These are phyloP conservation scores for Drosophila biarmipes DNA, from an alignment of 1,140 invertebrate species.

Conservation along the genomic window DNA sequence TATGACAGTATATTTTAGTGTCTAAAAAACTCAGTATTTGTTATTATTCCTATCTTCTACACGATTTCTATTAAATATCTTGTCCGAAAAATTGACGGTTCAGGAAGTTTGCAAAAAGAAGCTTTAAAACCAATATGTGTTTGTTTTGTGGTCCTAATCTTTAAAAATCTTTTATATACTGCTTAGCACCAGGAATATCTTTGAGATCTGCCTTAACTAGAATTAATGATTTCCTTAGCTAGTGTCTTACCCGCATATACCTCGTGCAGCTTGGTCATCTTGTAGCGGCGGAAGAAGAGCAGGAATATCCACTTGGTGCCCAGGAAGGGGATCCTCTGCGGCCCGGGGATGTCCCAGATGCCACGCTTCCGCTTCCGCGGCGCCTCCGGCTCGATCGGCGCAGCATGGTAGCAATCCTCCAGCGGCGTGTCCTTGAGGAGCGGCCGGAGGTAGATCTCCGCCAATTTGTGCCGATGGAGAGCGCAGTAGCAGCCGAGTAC, in stretches of 20 bases:
- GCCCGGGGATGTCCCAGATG: slow-evolving; percentile 89
- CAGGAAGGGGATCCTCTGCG: slow-evolving; percentile 89
- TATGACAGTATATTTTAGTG: not conserved
- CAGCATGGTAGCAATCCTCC: slow-evolving; percentile 75
- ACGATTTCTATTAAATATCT: too few species aligned
- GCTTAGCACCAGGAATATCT: not conserved
- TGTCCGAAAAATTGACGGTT: too few species aligned
- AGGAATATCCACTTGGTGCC: slow-evolving; percentile 92
- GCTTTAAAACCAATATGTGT: too few species aligned
- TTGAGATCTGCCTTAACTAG: not conserved
- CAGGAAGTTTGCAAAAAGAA: too few species aligned
- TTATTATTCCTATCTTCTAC: too few species aligned
- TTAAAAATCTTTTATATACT: too few species aligned
- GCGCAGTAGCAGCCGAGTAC: slow-evolving; percentile 76
- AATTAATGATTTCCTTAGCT: too few species aligned
- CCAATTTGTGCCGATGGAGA: slow-evolving; percentile 69
- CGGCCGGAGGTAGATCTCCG: slow-evolving; percentile 66
- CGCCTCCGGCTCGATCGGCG: slow-evolving; percentile 48
- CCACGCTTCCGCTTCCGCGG: slow-evolving; percentile 34
- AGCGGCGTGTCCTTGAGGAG: slow-evolving; percentile 62
- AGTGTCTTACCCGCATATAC: slow-evolving; percentile 89
- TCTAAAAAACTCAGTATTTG: not conserved
- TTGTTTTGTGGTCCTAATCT: too few species aligned
- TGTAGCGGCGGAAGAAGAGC: slow-evolving; percentile 88
- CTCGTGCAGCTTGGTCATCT: slow-evolving; percentile 91